Evolutionary conservation across 2,797 vertebrate species (phyloP).

Genomic region (Lindbergichthys nudifrons): DNA sequence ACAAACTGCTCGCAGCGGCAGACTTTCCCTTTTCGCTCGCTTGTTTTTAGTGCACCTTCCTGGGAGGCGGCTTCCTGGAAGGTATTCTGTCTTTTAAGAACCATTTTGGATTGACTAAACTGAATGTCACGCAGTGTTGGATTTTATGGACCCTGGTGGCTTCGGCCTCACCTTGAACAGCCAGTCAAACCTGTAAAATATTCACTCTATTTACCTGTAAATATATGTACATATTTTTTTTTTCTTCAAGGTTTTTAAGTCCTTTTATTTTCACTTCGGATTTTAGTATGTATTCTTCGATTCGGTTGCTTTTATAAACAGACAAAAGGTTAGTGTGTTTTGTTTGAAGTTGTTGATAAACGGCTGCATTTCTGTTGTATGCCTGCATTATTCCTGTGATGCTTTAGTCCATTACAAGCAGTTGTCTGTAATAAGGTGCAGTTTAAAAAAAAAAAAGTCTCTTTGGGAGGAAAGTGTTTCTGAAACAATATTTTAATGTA

Average conservation of each 20-base stretch:
- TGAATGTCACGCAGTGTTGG: slow-evolving; percentile 90
- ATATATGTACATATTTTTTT: slow-evolving; percentile 89
- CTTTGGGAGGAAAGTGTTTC: slow-evolving; percentile 74
- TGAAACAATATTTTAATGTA: slow-evolving; percentile 77
- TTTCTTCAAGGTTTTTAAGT: slow-evolving; percentile 93
- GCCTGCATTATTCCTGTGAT: slow-evolving; percentile 80
- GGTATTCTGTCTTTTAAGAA: slow-evolving; percentile 59
- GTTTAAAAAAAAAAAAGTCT: slow-evolving; percentile 60
- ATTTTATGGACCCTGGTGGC: slow-evolving; percentile 91
- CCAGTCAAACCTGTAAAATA: slow-evolving; percentile 90
- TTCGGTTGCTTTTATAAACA: slow-evolving; percentile 84
- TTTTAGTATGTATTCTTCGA: slow-evolving; percentile 95
- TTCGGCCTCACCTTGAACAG: slow-evolving; percentile 90
- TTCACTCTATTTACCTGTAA: slow-evolving; percentile 81
- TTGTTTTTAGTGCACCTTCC: slow-evolving; percentile 41
- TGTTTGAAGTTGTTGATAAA: slow-evolving; percentile 71
- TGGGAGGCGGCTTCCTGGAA: slow-evolving; percentile 52
- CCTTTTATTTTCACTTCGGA: slow-evolving; percentile 89
- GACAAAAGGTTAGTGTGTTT: slow-evolving; percentile 69
- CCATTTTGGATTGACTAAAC: slow-evolving; percentile 68
- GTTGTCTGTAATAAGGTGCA: slow-evolving; percentile 77
- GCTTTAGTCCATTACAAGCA: slow-evolving; percentile 80
- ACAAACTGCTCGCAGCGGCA: slow-evolving; percentile 44
- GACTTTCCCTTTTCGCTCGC: slow-evolving; percentile 36
- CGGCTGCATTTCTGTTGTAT: slow-evolving; percentile 73